A percentile compares a stretch with the other conserved stretches of the same genome.
Evolutionary conservation across 2,113 vertebrate species (phyloP).

Genomic region (Oncorhynchus tshawytscha): DNA sequence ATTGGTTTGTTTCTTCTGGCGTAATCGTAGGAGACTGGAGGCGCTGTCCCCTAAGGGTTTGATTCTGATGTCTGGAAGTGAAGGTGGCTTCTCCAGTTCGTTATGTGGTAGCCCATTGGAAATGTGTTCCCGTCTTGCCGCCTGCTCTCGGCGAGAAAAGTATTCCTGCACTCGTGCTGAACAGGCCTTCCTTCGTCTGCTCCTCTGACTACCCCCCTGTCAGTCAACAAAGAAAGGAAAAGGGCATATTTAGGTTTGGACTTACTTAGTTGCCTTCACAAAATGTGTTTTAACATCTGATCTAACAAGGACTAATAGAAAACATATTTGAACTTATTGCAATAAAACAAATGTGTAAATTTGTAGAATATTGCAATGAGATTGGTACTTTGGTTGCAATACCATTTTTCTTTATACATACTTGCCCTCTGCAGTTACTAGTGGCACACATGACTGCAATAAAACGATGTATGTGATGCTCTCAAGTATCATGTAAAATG

Average conservation of each 20-base stretch:
- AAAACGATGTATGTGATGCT: slow-evolving; percentile 19
- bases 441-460: slow-evolving; percentile 23
- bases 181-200: slow-evolving; percentile 39
- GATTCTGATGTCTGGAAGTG: neutral
- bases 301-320: neutral
- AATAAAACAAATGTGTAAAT: neutral
- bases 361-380: neutral
- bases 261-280: neutral
- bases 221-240: slow-evolving; percentile 35
- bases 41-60: slow-evolving; percentile 20
- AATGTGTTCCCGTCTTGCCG: slow-evolving; percentile 27
- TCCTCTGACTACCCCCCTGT: slow-evolving; percentile 67
- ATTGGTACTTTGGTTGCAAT: too few species aligned
- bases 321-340: too few species aligned
- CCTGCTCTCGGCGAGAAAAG: slow-evolving; percentile 40
- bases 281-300: neutral
- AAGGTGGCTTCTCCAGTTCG: neutral
- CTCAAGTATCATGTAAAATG: slow-evolving; percentile 42
- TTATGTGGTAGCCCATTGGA: neutral
- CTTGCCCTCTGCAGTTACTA: neutral
- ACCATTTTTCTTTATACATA: neutral
- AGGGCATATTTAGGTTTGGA: slow-evolving; percentile 6
- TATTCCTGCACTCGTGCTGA: slow-evolving; percentile 51
- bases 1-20: slow-evolving; percentile 29
- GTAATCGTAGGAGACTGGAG: slow-evolving; percentile 13